Evolutionary conservation across 1,140 invertebrate genomes (phyloP).

Genomic region (Melitaea cinxia): DNA sequence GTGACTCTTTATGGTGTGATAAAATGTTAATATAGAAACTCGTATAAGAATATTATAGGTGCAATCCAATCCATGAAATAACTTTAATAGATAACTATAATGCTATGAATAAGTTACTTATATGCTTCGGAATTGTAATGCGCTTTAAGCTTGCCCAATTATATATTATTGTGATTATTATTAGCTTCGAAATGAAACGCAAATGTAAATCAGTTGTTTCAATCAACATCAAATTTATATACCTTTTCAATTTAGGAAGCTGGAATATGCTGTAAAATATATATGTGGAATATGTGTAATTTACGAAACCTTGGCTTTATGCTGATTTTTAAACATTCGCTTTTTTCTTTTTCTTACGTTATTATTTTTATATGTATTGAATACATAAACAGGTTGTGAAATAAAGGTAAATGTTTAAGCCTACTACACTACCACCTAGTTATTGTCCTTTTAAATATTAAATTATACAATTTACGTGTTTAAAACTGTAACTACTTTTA

Average conservation of each 20-base stretch:
- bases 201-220: slow-evolving; percentile 3
- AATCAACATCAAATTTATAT: neutral
- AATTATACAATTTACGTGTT: too few relatives aligned
- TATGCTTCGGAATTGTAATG: slow-evolving; percentile 54
- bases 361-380: neutral
- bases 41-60: slow-evolving; percentile 26
- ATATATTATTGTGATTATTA: neutral
- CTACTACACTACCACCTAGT: too few relatives aligned
- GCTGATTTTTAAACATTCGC: too few relatives aligned
- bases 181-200: neutral
- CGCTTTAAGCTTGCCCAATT: slow-evolving; percentile 28
- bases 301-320: too few relatives aligned
- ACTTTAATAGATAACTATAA: neutral
- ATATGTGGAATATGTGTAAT: too few relatives aligned
- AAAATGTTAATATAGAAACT: slow-evolving; percentile 55
- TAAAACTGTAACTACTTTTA: too few relatives aligned
- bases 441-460: too few relatives aligned
- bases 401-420: slow-evolving; percentile 2
- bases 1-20: slow-evolving; percentile 67
- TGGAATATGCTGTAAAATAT: too few relatives aligned
- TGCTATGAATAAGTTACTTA: slow-evolving; percentile 26
- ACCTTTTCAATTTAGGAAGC: too few relatives aligned
- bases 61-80: slow-evolving; percentile 45
- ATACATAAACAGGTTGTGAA: slow-evolving; percentile 6
- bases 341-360: neutral